Evolutionary conservation across 2,888 invertebrate species (phyloP).

Genomic region (Argynnis bischoffii): DNA sequence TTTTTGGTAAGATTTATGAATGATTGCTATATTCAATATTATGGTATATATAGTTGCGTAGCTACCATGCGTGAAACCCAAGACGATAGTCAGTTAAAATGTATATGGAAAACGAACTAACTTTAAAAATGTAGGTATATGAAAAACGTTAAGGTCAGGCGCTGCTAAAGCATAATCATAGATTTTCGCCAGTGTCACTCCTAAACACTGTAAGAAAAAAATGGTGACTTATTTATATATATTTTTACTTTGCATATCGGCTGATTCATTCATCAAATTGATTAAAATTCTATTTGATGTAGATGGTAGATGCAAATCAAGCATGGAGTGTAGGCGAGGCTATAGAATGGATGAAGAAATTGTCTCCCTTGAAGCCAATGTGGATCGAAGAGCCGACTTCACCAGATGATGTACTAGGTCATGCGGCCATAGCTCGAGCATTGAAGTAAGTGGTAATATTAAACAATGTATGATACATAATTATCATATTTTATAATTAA

Average conservation of each 20-base stretch:
- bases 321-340: slow-evolving; percentile 93
- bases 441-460: slow-evolving; percentile 63
- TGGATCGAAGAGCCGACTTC: slow-evolving; percentile 98
- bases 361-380: slow-evolving; percentile 87
- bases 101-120: no score
- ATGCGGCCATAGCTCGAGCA: slow-evolving; percentile 89
- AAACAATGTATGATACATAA: not conserved
- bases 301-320: slow-evolving; percentile 95
- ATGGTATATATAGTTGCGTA: no score
- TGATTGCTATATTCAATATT: not conserved
- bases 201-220: no score
- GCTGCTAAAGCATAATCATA: no score
- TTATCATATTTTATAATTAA: no score
- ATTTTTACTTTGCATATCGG: no score
- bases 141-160: no score
- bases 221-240: no score
- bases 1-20: slow-evolving; percentile 82
- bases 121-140: no score
- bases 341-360: slow-evolving; percentile 91
- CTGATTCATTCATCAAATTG: not conserved
- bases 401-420: slow-evolving; percentile 95
- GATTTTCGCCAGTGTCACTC: no score
- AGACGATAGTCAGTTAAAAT: no score
- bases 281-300: not conserved
- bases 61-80: no score